These are phyloP conservation scores for Nomada flava DNA, from an alignment of 2,888 invertebrate species.

Conservation along the genomic window DNA sequence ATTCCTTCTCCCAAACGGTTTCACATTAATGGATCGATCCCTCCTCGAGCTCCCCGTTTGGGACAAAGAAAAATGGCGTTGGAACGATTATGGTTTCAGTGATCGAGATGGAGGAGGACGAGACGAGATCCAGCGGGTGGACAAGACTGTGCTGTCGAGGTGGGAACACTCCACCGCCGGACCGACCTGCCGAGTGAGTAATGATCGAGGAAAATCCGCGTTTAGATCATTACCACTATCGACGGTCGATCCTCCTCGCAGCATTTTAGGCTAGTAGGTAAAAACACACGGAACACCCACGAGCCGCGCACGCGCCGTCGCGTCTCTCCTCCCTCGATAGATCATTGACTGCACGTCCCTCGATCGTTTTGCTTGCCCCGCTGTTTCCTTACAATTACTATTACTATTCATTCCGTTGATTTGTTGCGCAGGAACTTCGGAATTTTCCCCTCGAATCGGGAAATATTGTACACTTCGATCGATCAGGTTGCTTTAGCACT, in stretches of 20 bases:
- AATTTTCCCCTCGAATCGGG: too few species aligned
- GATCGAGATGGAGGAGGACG: constrained; percentile 77
- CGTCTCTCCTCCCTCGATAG: neutral
- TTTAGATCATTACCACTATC: constrained; percentile 65
- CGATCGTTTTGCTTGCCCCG: neutral
- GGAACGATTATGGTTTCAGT: constrained; percentile 59
- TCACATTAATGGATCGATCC: too few species aligned
- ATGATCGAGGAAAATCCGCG: constrained; percentile 61
- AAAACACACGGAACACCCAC: constrained; percentile 35
- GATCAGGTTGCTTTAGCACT: too few species aligned
- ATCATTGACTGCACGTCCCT: neutral
- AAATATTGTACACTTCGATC: too few species aligned
- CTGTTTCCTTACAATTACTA: neutral
- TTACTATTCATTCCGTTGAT: too few species aligned
- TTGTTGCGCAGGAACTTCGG: too few species aligned
- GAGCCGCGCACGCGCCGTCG: constrained; percentile 18
- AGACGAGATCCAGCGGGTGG: constrained; percentile 74
- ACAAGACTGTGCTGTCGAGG: constrained; percentile 77
- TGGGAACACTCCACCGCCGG: constrained; percentile 70
- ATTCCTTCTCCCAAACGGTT: too few species aligned
- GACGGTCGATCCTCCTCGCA: constrained; percentile 55
- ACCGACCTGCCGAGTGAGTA: constrained; percentile 78
- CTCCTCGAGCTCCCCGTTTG: neutral
- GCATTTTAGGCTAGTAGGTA: constrained; percentile 56
- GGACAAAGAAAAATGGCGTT: neutral